Base-by-base conservation (phyloP, 1,140 invertebrate species). In the Alviniconcha marisindica region DNA sequence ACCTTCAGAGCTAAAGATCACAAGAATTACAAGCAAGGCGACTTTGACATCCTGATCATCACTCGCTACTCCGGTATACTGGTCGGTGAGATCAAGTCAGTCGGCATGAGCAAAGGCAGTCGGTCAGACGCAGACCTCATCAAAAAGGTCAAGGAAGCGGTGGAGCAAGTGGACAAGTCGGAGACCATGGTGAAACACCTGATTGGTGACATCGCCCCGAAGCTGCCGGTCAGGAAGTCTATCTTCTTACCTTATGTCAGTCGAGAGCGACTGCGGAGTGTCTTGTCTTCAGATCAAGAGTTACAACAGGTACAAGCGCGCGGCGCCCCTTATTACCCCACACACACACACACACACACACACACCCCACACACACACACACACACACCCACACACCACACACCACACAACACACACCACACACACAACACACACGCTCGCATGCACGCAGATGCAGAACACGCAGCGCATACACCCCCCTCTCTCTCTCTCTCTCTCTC, bases 131-230 rank as follows among this genome's bases (percentile, higher is more conserved):
- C 7, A 40, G 38, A 40, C 1, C 24, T 76, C 31, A 40, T 38
- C 38, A 42, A 21, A 24, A 5, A 21, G 24, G 15, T 12, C 2
- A 2, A 21, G 31, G 12, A 40, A 18, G 73, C 73, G 40, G 73
- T 76, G 4, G 24, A 44, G 42, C 73, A 76, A 21, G 24, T 76
- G n/a, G 42, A 76, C 73, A 76, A 76, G 73, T 76, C 38, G 40
- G 38, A 42, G 1, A 28, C 24, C 0, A 21, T 44, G 15, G 38
- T 44, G 7, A 76, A 24, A 18, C 42, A 42, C 73, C 21, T 76
- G 73, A 2, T 76, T 10, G 18, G 40, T 18, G 73, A 76, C 40
- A 40, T 76, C 24, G 38, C 73, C 1, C 21, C 73, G 18, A 5
- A n/a, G 24, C 38, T 44, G 24, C 3, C 40, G 21, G 73, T 76